Evolutionary conservation across 1,140 invertebrate species (phyloP), one percentile per base, ranked within the genome.

Genomic region (Hylaeus volcanicus): DNA sequence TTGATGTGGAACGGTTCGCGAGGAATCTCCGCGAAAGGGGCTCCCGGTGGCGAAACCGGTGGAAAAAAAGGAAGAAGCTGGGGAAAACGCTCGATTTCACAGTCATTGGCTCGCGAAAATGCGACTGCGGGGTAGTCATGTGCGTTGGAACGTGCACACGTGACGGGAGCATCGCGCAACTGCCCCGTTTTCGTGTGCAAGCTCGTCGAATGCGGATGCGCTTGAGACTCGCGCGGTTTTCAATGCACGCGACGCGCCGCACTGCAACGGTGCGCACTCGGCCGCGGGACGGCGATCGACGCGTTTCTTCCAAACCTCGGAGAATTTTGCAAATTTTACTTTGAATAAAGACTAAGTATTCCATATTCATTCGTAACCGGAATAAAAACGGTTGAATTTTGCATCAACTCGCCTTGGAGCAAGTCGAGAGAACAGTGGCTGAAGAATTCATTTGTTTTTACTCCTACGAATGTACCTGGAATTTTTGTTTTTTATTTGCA

Each of bases 31-130:
- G 74, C 37, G 65, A 66, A 72, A 48, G 70, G 45, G 55, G 41
- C 60, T 39, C 48, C 12, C 66, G 15, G 74, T 74, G 84, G 84
- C 56, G 81, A 74, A 64, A 80, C 85, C 55, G 74, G 77, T 78
- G 61, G 72, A 39, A 68, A 74, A 73, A 77, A 74, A 74, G 60
- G 48, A 3, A 85, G 81, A 81, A 81, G 39, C n/a, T 37, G 64
- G 58, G 71, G 82, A 89, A 87, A 89, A 87, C 79, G 86, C 68
- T 82, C 86, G 86, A 89, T 90, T 90, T 90, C 82, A 86, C 87
- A 88, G 88, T 80, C 89, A 90, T 86, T 90, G 89, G 84, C 71
- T 89, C 87, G 88, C 68, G 84, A 88, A 88, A 88, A 83, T 83
- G 86, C 86, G 79, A 75, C 55, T 55, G 63, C 74, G 76, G 71